Conservation (phyloP, 2,888 invertebrate genomes). For the Diarsia dahlii region DNA sequence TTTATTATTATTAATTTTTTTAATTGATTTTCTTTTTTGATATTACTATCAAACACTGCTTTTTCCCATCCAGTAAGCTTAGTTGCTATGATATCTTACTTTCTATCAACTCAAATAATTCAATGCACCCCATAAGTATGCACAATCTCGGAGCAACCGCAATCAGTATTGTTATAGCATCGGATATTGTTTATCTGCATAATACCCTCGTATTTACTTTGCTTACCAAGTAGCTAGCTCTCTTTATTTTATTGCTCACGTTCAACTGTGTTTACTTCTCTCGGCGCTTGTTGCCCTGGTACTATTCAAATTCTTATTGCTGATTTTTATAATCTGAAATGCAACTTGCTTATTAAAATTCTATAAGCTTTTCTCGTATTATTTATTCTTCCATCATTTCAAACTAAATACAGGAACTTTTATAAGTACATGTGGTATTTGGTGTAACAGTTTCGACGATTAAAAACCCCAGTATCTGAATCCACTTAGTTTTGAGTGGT, state of each 20-base stretch:
- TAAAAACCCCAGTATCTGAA: no score
- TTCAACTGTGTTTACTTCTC: slow-evolving; percentile 8
- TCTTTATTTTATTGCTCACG: slow-evolving; percentile 29
- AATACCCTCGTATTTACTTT: slow-evolving; percentile 23
- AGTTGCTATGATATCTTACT: background rate
- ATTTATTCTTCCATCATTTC: background rate
- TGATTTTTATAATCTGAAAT: background rate
- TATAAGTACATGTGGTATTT: background rate
- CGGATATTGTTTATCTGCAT: slow-evolving; percentile 20
- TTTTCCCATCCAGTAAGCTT: background rate
- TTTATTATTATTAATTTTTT: no score
- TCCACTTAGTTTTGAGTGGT: slow-evolving; percentile 1
- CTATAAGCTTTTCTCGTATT: background rate
- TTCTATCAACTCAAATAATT: background rate
- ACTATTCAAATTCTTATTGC: background rate
- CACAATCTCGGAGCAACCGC: background rate
- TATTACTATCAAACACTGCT: background rate
- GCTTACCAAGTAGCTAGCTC: slow-evolving; percentile 18
- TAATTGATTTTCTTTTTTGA: no score
- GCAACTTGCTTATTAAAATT: background rate
- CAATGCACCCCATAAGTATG: slow-evolving; percentile 5
- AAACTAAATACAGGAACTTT: background rate
- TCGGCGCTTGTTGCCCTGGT: background rate
- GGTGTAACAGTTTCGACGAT: background rate
- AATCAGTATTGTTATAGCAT: slow-evolving; percentile 31